phyloP scores from a whole-genome alignment of 2,113 vertebrate species.

The Anolis carolinensis region DNA sequence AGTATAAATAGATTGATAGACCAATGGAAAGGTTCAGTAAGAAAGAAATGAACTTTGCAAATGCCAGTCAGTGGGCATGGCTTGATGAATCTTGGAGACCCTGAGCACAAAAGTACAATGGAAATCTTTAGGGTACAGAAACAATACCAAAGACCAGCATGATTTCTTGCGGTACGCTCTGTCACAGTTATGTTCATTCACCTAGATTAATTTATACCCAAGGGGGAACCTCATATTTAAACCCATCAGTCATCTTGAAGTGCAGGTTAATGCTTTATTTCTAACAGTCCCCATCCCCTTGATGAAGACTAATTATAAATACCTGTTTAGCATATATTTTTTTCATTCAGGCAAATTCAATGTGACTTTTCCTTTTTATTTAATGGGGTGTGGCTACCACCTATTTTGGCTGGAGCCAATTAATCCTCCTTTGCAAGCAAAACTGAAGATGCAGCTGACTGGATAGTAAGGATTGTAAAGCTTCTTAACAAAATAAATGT shows the following conservation, averaged over 20 bases:
- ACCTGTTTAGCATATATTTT: background rate
- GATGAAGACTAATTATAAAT: background rate
- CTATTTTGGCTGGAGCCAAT: background rate
- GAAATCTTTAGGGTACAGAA: background rate
- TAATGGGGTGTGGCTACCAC: background rate
- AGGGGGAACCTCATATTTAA: background rate
- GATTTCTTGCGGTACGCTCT: background rate
- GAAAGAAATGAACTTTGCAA: conserved; percentile 36
- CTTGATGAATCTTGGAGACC: background rate
- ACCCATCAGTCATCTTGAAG: background rate
- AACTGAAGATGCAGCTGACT: background rate
- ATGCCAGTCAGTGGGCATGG: background rate
- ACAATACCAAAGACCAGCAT: background rate
- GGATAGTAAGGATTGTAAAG: background rate
- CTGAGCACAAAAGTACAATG: background rate
- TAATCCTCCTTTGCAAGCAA: background rate
- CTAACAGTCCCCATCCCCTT: background rate
- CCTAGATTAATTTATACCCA: background rate
- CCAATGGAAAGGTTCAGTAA: conserved; percentile 19
- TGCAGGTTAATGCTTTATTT: background rate
- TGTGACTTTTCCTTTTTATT: background rate
- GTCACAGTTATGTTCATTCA: background rate
- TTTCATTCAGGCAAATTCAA: background rate
- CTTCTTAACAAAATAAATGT: background rate
- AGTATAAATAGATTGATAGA: conserved; percentile 35